Base-by-base conservation (phyloP, 1,140 invertebrate species). In the Bombus terrestris region DNA sequence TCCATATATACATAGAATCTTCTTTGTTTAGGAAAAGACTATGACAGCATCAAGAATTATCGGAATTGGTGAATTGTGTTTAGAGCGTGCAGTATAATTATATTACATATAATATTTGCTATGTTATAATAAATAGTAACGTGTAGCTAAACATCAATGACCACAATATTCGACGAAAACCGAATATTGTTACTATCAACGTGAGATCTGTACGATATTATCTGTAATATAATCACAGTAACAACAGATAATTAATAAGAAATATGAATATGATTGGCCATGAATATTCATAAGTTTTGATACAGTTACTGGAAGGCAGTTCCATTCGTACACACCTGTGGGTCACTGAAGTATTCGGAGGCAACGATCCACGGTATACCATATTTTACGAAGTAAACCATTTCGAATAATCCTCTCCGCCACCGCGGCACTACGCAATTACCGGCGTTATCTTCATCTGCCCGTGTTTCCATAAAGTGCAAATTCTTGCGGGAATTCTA, bases 401-500 rank as follows among this genome's bases (percentile, higher is more conserved):
- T 62, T 73, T 57, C 66, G n/a, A 64, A 73, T 66, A 35, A 71
- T 47, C 32, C 69, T 25, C 15, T 18, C 18, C 66, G 12, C 41
- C 41, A n/a, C 32, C 59, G 25, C 41, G 15, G 62, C 39, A 64
- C 39, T 35, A 35, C 77, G 64, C 66, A 85, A 85, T 85, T 73
- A 81, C 71, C 57, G 28, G 12, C 39, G 47, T 81, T 85, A 85
- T 85, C 83, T 81, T 74, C 83, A 81, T 85, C 78, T 41, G 53
- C 3, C 71, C 78, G 77, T 81, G 69, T 85, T 85, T 81, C 83
- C 78, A 73, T 81, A 81, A 81, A 81, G 78, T 74, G 83, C 78
- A 85, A 85, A 85, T 74, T 85, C 78, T 85, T 73, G 83, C 83
- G 83, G 69, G 83, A 85, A 81, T 85, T 43, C 83, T 85, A 57